Evolutionary conservation across 1,140 invertebrate genomes (phyloP), one percentile per base, ranked within the genome.

Genomic region (Orussus abietinus): DNA sequence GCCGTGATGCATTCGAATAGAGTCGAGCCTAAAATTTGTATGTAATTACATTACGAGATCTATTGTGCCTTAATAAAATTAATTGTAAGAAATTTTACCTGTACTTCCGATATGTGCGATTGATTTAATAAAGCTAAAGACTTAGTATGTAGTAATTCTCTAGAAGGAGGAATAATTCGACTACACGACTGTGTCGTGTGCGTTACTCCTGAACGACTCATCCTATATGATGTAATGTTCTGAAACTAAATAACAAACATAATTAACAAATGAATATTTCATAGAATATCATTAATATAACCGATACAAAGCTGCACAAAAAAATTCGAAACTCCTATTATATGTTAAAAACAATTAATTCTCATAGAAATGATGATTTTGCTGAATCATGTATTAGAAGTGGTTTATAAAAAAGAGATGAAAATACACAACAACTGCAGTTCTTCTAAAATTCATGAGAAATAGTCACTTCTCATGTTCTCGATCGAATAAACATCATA

Each of bases 1-100:
- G 67, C 35, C 71, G 64, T 18, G 58, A 63, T 21, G 69, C 67
- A 43, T 71, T 71, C 13, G 77, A 75, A 54, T 78, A 79, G 6
- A 38, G 55, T 42, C 71, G 57, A 42, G 46, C 38, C 64, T 73
- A 40, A 43, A 60, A 57, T 36, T 22, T 17, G 30, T 13, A 22
- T 9, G 15, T 25, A 22, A 25, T 37, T 37, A 9, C 20, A 3
- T 14, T 21, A 28, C 17, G 3, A 6, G 11, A n/a, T 7, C 10
- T 19, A 38, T 21, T 11, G 31, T 38, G 17, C 32, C 19, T 20
- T 26, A 2, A 36, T 14, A n/a, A 25, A 4, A 18, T 28, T 30
- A 10, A 17, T n/a, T n/a, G n/a, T n/a, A n/a, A n/a, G n/a, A n/a
- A n/a, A n/a, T n/a, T n/a, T n/a, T n/a, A n/a, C n/a, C n/a, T n/a